Evolutionary conservation across 2,888 invertebrate species (phyloP), one percentile per base, ranked within the genome.

Genomic region (Chelonus formosanus): DNA sequence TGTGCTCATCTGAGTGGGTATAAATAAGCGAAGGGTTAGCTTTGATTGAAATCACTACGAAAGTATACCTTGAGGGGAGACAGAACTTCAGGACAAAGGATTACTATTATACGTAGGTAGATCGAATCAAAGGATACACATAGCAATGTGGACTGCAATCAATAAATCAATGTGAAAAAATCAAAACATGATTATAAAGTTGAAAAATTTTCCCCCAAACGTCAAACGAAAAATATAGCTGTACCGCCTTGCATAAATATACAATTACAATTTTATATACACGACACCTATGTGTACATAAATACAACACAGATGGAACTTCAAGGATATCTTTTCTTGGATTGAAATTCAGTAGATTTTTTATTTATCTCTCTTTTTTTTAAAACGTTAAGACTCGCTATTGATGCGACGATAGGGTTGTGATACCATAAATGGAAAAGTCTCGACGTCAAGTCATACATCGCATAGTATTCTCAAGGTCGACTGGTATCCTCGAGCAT

Each of bases 401-500:
- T 62, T 62, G 62, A 62, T 62, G 62, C 34, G 54, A 62, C 54
- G 54, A 62, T 54, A 54, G 54, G 54, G 54, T 44, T 54, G 62
- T 36, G 40, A 53, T 5, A 53, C 62, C 62, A 54, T 62, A 62
- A 62, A 54, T 54, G 62, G 62, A 44, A 62, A 62, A 62, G 45
- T 54, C 47, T 35, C 62, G 7, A 61, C 60, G 60, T 53, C 60
- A 52, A 61, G 60, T 43, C 52, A 61, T 61, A 50, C 60, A 80
- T 80, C 78, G 73, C 76, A 76, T 81, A 67, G 75, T 74, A 76
- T 79, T 78, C 79, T 80, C 81, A 81, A 81, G 80, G 81, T 78
- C 81, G 78, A 80, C 80, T 79, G 73, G 80, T 79, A 71, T 71
- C 70, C 63, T 44, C 55, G 32, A n/a, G 52, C 52, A 61, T 67